Evolutionary conservation across 2,113 vertebrate genomes (phyloP), one percentile per base, ranked within the genome.

Genomic region (Etheostoma spectabile): DNA sequence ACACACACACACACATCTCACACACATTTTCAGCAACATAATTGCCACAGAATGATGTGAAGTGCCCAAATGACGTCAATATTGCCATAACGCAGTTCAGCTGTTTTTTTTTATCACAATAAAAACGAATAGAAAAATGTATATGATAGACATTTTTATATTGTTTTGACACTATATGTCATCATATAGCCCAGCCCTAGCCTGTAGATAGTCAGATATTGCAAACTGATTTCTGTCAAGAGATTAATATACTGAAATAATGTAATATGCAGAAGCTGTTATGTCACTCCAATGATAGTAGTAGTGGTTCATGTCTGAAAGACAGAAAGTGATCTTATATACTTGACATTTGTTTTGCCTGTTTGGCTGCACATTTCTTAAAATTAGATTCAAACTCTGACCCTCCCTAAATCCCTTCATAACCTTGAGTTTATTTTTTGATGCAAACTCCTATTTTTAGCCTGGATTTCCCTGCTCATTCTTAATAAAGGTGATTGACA

Each of bases 351-450:
- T 74, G 16, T 61, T 85, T 72, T 38, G 16, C 14, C 27, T 16
- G 2, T 51, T 10, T 62, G 21, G 2, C 35, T n/a, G 5, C 38
- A 63, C 48, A 8, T 35, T 42, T 49, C 19, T 33, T 46, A 3
- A 52, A 78, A 80, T 30, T 8, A 21, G 6, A 48, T 53, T 66
- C 1, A 60, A 59, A 49, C 19, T 33, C 24, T 27, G 7, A 2
- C 30, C 42, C 15, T 22, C 5, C 35, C 10, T 22, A 8, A 33
- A 45, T 30, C 21, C 5, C 15, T 19, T 46, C 19, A 63, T 24
- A 14, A 13, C 14, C 16, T 38, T 42, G 4, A 30, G n/a, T 80
- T 72, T 69, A 60, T 80, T 66, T 72, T 83, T 82, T 60, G 68
- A 77, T 18, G 10, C 33, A 64, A 48, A 22, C 0, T 59, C 16